Evolutionary conservation across 2,888 invertebrate genomes (phyloP).

Genomic region (Dolichomitus sp.): DNA sequence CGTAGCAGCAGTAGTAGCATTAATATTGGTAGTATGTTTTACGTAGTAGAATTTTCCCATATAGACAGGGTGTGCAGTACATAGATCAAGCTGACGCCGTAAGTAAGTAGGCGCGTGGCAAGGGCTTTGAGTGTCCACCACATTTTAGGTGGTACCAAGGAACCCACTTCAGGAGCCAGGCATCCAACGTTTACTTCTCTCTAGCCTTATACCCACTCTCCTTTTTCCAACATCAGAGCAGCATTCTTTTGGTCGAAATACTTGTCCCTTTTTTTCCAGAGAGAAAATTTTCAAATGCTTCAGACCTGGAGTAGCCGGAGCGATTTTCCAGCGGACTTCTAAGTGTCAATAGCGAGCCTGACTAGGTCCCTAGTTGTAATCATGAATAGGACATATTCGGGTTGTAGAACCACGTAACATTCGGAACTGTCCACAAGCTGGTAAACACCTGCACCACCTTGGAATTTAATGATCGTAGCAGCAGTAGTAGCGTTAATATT

Average conservation of each 20-base stretch:
- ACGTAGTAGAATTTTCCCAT: constrained; percentile 40
- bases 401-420: neutral
- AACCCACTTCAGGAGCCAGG: neutral
- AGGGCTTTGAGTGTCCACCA: constrained; percentile 59
- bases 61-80: constrained; percentile 40
- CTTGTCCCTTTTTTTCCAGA: no score
- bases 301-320: no score
- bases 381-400: neutral
- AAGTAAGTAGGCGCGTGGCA: constrained; percentile 57
- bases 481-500: constrained; percentile 22
- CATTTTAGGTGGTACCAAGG: constrained; percentile 70
- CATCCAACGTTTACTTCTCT: constrained; percentile 9
- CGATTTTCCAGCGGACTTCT: no score
- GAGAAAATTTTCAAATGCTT: no score
- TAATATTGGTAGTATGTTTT: constrained; percentile 23
- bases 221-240: no score
- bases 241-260: no score
- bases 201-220: constrained; percentile 25
- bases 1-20: constrained; percentile 14
- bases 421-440: neutral
- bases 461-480: neutral
- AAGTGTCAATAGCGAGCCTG: no score
- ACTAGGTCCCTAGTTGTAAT: no score
- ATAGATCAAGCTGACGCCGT: constrained; percentile 73
- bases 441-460: neutral